A percentile compares a stretch with the other conserved stretches of the same genome.
These are phyloP conservation scores for Henricia sp. DNA, from an alignment of 53 echinoderm and acorn worm genomes.

Conservation along the genomic window DNA sequence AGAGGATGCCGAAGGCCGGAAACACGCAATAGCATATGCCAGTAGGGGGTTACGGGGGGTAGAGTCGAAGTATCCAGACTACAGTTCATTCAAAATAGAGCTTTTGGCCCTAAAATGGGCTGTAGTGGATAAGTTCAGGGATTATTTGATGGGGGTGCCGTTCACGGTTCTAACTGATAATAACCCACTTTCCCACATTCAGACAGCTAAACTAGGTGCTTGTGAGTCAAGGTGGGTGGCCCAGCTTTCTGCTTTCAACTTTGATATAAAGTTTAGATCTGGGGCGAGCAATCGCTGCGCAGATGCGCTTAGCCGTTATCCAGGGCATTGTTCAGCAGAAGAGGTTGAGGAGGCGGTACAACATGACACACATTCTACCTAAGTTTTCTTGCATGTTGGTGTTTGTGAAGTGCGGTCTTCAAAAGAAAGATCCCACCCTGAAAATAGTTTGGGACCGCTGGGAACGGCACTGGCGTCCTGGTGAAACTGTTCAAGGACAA, in stretches of 20 bases:
- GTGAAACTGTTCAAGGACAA: not conserved
- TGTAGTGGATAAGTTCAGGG: constrained; percentile 19
- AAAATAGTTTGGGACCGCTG: not conserved
- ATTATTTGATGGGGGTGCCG: constrained; percentile 1
- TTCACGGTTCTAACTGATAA: constrained; percentile 32
- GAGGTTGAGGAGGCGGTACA: not conserved
- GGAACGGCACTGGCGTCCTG: not conserved
- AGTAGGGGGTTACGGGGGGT: not conserved
- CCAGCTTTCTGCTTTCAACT: constrained; percentile 9
- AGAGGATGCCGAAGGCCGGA: not conserved
- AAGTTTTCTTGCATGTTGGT: not conserved
- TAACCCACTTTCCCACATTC: constrained; percentile 15
- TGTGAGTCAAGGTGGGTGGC: constrained; percentile 7
- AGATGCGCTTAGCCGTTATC: constrained; percentile 11
- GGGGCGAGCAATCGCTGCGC: constrained; percentile 15
- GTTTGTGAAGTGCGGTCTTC: not conserved
- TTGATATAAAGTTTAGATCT: constrained; percentile 5
- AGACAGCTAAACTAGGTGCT: constrained; percentile 27
- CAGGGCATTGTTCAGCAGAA: not conserved
- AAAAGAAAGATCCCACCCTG: not conserved
- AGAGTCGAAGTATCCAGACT: not conserved
- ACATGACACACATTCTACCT: not conserved
- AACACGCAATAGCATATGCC: constrained; percentile 15
- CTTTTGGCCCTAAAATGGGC: constrained; percentile 18
- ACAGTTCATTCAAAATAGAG: constrained; percentile 18